These are phyloP conservation scores for Agrypnia vestita DNA, from an alignment of 1,140 invertebrate species.

Conservation along the genomic window DNA sequence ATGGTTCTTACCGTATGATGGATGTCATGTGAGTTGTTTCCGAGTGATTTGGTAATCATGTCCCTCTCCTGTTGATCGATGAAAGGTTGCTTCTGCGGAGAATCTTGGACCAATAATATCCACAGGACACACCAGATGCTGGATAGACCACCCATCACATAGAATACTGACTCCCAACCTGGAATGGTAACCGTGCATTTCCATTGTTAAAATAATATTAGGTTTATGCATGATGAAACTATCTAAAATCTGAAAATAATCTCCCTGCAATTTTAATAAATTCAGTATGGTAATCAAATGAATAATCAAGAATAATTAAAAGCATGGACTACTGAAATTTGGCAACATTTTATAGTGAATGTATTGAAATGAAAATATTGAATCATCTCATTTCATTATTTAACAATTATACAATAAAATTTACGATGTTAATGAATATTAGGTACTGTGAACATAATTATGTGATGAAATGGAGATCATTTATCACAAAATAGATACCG, in stretches of 20 bases:
- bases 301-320: not conserved
- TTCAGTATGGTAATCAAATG: too few species aligned
- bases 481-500: too few species aligned
- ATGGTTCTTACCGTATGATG: slow-evolving; percentile 59
- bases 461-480: too few species aligned
- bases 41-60: slow-evolving; percentile 77
- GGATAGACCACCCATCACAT: slow-evolving; percentile 82
- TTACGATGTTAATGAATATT: too few species aligned
- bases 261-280: too few species aligned
- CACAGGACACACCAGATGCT: slow-evolving; percentile 81
- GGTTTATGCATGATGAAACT: not conserved
- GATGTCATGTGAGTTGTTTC: slow-evolving; percentile 65
- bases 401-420: too few species aligned
- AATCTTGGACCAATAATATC: slow-evolving; percentile 79
- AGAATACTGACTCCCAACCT: slow-evolving; percentile 86
- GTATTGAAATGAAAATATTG: too few species aligned
- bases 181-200: not conserved
- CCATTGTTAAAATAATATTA: too few species aligned
- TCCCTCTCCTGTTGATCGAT: slow-evolving; percentile 81
- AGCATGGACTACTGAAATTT: not conserved
- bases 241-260: not conserved
- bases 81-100: slow-evolving; percentile 81
- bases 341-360: too few species aligned
- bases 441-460: too few species aligned
- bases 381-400: too few species aligned